These are phyloP conservation scores for Cuculus canorus DNA, from an alignment of 2,797 vertebrate genomes.

Conservation along the genomic window DNA sequence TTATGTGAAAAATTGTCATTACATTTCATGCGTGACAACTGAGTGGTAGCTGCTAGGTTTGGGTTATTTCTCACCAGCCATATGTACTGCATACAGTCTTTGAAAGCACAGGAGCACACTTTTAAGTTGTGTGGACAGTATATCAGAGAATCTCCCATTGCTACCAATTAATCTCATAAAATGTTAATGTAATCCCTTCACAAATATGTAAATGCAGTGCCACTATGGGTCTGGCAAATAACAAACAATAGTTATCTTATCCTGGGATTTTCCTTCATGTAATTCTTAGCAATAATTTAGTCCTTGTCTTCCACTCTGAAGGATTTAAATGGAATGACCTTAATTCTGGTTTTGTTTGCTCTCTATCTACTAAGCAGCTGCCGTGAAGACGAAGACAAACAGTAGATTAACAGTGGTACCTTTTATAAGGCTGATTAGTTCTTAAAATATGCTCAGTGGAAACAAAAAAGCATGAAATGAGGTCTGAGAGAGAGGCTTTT, in stretches of 20 bases:
- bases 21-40: background rate
- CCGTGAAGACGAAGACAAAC: conserved; percentile 81
- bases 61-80: background rate
- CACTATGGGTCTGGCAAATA: conserved; percentile 71
- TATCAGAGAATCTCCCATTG: conserved; percentile 47
- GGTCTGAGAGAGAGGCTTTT: conserved; percentile 59
- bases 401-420: conserved; percentile 80
- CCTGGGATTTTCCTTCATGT: conserved; percentile 61
- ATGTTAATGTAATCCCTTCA: conserved; percentile 73
- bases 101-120: background rate
- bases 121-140: conserved; percentile 23
- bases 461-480: conserved; percentile 71
- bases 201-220: conserved; percentile 75
- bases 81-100: background rate
- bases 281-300: conserved; percentile 79
- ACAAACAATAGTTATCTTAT: conserved; percentile 73
- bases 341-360: conserved; percentile 83
- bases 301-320: conserved; percentile 75
- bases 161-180: conserved; percentile 73
- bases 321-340: conserved; percentile 83
- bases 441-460: conserved; percentile 78
- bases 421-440: conserved; percentile 79
- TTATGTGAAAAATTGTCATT: background rate
- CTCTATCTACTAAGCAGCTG: conserved; percentile 78
- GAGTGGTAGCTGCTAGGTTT: background rate